phyloP scores from a whole-genome alignment of 2,888 invertebrate genomes.

The Agrilus biguttatus region DNA sequence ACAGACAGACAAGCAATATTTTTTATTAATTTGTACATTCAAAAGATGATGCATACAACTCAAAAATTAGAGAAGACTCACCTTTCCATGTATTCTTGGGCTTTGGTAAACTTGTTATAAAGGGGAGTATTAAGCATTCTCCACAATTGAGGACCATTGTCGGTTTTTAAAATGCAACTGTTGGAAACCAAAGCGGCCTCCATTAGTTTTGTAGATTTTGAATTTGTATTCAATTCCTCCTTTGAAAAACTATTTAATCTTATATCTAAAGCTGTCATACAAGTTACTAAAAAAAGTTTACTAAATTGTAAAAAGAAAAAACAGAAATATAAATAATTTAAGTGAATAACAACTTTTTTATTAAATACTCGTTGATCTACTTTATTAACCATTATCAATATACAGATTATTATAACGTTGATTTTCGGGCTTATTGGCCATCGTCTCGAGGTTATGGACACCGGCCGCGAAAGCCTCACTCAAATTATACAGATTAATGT shows the following conservation, averaged over 20 bases:
- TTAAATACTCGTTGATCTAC: too few relatives aligned
- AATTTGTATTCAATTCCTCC: constrained; percentile 41
- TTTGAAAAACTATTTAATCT: constrained; percentile 51
- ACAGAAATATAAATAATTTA: too few relatives aligned
- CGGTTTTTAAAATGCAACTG: constrained; percentile 50
- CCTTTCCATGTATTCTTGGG: constrained; percentile 60
- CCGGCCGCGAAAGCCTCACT: too few relatives aligned
- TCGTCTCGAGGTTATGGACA: too few relatives aligned
- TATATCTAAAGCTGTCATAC: constrained; percentile 54
- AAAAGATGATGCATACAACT: not conserved
- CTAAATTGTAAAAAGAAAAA: not conserved
- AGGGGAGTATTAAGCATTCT: constrained; percentile 54
- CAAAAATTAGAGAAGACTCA: constrained; percentile 18
- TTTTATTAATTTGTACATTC: too few relatives aligned
- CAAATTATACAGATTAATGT: too few relatives aligned
- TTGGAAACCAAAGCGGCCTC: constrained; percentile 61
- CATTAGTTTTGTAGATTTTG: constrained; percentile 54
- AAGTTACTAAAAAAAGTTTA: constrained; percentile 47
- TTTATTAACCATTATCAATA: too few relatives aligned
- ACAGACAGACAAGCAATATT: too few relatives aligned
- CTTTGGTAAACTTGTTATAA: constrained; percentile 49
- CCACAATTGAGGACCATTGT: constrained; percentile 59
- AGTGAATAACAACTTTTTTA: too few relatives aligned
- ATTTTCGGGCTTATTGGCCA: too few relatives aligned
- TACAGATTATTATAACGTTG: too few relatives aligned